Base-by-base conservation (phyloP, 2,888 invertebrate genomes). In the Oxytorus armatus region DNA sequence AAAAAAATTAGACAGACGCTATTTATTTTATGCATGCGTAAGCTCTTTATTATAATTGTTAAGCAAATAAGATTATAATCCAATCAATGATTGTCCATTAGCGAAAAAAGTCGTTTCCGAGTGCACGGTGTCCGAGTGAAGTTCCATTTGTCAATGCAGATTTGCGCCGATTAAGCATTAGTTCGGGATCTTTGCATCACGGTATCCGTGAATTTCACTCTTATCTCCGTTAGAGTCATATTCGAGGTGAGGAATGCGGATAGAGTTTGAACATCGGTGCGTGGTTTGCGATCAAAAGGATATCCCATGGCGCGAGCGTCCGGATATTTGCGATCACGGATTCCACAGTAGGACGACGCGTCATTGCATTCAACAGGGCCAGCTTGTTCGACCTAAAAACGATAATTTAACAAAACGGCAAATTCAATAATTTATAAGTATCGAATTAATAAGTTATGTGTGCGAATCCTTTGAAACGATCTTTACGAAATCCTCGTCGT, bases 221-320 rank as follows among this genome's bases (percentile, higher is more conserved):
- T 93, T 66, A 96, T 91, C 84, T 95, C 95, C 51, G 93, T 93
- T 2, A 94, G 93, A 3, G 92, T 92, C 96, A 97, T 96, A 89
- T 97, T 97, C 0, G 94, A 92, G 0, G 95, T 94, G n/a, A 96
- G 90, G 93, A 97, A 97, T 89, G 95, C 94, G 0, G 90, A 84
- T 51, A 97, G 92, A 0, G 93, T 93, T 86, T 93, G 92, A 70
- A 94, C 95, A 0, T 94, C 93, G 23, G 90, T 88, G 0, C 94
- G 93, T n/a, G 95, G 94, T 77, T 94, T 92, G 21, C 96, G 92
- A 90, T 96, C 95, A 93, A 96, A 95, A 10, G 97, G 97, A 93
- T 93, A 97, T 53, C 97, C 97, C 97, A 97, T 97, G 4, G 96
- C 91, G 73, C 96, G 94, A 42, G 94, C 93, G 92, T 97, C 97